Percentiles rank a stretch among this genome's conserved stretches.
These are phyloP conservation scores for Drosophila pachea DNA, from an alignment of 1,140 invertebrate species.

Conservation along the genomic window DNA sequence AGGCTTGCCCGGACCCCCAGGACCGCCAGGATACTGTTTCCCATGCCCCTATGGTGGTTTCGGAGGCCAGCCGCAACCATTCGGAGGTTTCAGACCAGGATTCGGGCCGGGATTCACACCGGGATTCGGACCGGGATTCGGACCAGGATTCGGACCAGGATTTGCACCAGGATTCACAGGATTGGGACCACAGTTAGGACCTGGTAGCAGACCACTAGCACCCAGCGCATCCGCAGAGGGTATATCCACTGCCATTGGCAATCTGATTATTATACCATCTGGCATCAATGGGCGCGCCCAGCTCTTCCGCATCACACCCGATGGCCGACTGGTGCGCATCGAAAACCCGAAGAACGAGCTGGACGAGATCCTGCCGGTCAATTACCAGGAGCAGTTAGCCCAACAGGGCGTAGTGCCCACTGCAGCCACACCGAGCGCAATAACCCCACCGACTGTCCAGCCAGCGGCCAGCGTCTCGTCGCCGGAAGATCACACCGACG, in stretches of 20 bases:
- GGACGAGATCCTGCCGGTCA: constrained; percentile 37
- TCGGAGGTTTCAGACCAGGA: constrained; percentile 16
- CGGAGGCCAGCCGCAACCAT: background rate
- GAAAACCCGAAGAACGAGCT: constrained; percentile 49
- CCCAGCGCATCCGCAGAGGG: constrained; percentile 18
- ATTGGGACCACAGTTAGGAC: background rate
- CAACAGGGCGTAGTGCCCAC: constrained; percentile 39
- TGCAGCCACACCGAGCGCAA: constrained; percentile 12
- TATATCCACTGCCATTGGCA: constrained; percentile 51
- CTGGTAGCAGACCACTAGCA: background rate
- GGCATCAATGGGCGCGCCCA: constrained; percentile 45
- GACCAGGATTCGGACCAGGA: constrained; percentile 1
- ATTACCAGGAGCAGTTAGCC: constrained; percentile 21
- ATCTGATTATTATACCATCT: constrained; percentile 56
- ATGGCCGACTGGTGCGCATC: constrained; percentile 53
- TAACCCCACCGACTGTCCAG: constrained; percentile 1
- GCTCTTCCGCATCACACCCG: constrained; percentile 58
- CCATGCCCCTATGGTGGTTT: constrained; percentile 34
- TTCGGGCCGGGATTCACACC: background rate
- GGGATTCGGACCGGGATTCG: background rate
- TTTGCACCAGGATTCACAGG: background rate
- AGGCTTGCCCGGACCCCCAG: constrained; percentile 49
- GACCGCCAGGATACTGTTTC: constrained; percentile 50
- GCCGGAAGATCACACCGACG: constrained; percentile 36
- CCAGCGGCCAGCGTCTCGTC: constrained; percentile 1